Conservation (phyloP, 2,113 vertebrate genomes). For the Syrrhaptes paradoxus region DNA sequence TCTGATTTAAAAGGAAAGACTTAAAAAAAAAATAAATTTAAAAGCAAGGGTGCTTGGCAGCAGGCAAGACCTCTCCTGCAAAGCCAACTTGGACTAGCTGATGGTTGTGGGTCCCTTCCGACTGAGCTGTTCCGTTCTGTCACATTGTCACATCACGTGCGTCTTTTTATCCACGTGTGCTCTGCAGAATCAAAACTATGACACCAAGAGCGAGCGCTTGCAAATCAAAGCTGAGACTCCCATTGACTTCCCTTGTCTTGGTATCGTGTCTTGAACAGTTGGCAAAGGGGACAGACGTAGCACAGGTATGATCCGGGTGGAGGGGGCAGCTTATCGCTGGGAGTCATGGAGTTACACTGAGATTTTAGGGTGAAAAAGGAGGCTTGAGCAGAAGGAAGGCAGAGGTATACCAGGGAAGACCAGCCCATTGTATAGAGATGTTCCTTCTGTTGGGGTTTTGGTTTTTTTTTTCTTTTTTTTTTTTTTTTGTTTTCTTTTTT, state of each 20-base stretch:
- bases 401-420: conserved; percentile 61
- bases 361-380: conserved; percentile 35
- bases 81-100: background rate
- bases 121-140: rapidly evolving
- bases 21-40: background rate
- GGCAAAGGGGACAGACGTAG: background rate
- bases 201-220: background rate
- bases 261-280: background rate
- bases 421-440: conserved; percentile 79
- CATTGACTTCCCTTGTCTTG: background rate
- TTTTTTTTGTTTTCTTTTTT: conserved; percentile 1
- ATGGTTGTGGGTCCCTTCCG: background rate
- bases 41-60: background rate
- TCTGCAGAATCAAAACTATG: background rate
- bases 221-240: background rate
- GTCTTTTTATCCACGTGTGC: background rate
- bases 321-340: background rate
- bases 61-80: background rate
- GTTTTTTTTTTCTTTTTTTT: conserved; percentile 21
- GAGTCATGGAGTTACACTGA: conserved; percentile 17
- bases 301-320: rapidly evolving
- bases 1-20: conserved; percentile 20
- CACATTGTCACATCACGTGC: no score
- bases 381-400: conserved; percentile 38
- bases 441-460: conserved; percentile 60